phyloP scores from a whole-genome alignment of 2,888 invertebrate genomes.

The Drosophila tripunctata region DNA sequence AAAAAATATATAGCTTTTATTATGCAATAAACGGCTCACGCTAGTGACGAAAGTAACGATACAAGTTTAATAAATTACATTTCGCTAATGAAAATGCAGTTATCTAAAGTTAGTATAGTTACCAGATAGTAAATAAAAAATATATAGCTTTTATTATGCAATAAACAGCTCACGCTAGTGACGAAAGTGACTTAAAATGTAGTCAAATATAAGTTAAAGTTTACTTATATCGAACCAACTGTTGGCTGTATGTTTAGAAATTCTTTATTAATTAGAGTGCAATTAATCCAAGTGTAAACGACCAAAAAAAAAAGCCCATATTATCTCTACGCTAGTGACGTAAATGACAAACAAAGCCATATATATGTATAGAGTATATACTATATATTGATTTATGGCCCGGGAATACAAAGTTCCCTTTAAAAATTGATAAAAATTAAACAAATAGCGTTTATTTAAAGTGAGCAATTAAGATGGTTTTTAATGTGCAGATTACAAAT shows the following conservation, averaged over 20 bases:
- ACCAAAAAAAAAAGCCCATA: background rate
- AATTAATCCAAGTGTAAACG: background rate
- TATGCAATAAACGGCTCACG: background rate
- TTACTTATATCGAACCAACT: too few relatives aligned
- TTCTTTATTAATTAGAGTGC: too few relatives aligned
- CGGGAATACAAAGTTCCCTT: background rate
- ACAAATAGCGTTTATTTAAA: too few relatives aligned
- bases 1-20: too few relatives aligned
- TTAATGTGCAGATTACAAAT: too few relatives aligned
- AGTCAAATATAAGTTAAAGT: background rate
- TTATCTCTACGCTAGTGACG: slow-evolving; percentile 7
- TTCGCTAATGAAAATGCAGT: too few relatives aligned
- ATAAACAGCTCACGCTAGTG: background rate
- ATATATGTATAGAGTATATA: background rate
- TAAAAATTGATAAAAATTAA: too few relatives aligned
- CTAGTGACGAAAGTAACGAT: background rate
- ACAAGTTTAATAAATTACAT: background rate
- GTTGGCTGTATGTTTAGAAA: too few relatives aligned
- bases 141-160: too few relatives aligned
- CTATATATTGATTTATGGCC: slow-evolving; percentile 6
- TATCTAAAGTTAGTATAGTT: too few relatives aligned
- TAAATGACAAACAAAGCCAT: background rate
- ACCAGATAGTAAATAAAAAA: too few relatives aligned
- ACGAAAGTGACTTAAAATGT: background rate
- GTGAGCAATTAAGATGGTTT: background rate